Evolutionary conservation across 2,797 vertebrate species (phyloP).

Genomic region (Manis javanica): DNA sequence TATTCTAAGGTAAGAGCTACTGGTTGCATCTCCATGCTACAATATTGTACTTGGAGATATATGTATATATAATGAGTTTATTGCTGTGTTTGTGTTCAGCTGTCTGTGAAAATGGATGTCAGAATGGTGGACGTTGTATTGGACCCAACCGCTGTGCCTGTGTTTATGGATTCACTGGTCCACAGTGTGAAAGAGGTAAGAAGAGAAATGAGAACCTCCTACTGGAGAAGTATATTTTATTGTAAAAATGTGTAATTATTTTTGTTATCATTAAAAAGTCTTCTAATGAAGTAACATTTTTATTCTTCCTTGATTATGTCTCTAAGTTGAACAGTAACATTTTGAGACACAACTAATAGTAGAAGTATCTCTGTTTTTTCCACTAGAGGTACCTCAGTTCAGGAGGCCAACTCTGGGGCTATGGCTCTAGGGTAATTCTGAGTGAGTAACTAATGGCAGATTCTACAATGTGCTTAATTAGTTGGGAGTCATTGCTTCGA

Average conservation of each 20-base stretch:
- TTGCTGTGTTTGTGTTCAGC: conserved; percentile 85
- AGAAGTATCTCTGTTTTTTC: not conserved
- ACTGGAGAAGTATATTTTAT: not conserved
- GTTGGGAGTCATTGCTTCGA: not conserved
- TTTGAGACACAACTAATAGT: not conserved
- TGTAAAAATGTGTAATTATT: not conserved
- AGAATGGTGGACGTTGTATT: conserved; percentile 98
- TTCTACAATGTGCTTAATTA: not conserved
- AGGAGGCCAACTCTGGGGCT: not conserved
- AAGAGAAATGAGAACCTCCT: not conserved
- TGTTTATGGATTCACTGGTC: conserved; percentile 98
- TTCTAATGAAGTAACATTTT: not conserved
- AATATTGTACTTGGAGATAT: not conserved
- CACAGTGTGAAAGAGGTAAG: conserved; percentile 99
- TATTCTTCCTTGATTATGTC: not conserved
- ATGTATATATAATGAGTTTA: not conserved
- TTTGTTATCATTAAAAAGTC: not conserved
- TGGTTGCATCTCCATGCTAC: not conserved
- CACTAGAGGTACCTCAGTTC: not conserved
- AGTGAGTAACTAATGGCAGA: not conserved
- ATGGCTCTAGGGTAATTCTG: not conserved
- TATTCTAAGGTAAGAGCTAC: not conserved
- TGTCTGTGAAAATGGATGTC: conserved; percentile 97
- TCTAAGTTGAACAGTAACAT: not conserved
- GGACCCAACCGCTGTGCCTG: conserved; percentile 98